These are phyloP conservation scores for Antitype chi DNA, from an alignment of 2,888 invertebrate genomes.

Conservation along the genomic window DNA sequence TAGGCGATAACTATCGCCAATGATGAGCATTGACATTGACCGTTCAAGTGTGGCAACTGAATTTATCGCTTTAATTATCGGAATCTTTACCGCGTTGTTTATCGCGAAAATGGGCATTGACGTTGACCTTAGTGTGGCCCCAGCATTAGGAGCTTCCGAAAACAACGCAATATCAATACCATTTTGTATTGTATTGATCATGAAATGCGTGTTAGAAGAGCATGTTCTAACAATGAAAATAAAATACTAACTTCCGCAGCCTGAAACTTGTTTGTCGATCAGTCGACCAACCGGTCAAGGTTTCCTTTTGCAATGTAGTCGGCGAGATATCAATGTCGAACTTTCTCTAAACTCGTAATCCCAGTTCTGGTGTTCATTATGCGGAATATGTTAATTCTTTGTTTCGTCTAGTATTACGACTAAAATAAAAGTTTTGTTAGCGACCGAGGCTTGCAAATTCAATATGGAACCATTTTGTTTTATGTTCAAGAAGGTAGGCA, in stretches of 20 bases:
- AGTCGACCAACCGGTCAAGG: slow-evolving; percentile 68
- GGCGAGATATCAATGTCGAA: slow-evolving; percentile 63
- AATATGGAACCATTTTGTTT: slow-evolving; percentile 18
- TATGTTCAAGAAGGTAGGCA: slow-evolving; percentile 14
- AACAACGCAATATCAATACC: slow-evolving; percentile 2
- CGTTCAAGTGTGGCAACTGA: too few relatives aligned
- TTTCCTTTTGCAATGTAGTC: slow-evolving; percentile 65
- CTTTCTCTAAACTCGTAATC: slow-evolving; percentile 66
- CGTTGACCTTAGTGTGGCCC: too few relatives aligned
- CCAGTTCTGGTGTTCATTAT: slow-evolving; percentile 58
- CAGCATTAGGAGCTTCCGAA: not conserved
- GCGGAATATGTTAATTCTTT: slow-evolving; percentile 55
- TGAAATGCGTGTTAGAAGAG: slow-evolving; percentile 38
- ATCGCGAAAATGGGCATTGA: too few relatives aligned
- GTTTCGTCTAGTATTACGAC: slow-evolving; percentile 54
- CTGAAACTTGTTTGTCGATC: slow-evolving; percentile 63
- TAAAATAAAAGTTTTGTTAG: slow-evolving; percentile 46
- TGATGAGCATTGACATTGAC: too few relatives aligned
- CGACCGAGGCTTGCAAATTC: slow-evolving; percentile 22
- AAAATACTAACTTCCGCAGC: slow-evolving; percentile 62
- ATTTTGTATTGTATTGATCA: slow-evolving; percentile 22
- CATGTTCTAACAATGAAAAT: slow-evolving; percentile 53
- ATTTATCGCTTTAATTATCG: too few relatives aligned
- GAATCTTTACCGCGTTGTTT: too few relatives aligned
- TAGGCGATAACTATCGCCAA: too few relatives aligned